Evolutionary conservation across 1,140 invertebrate species (phyloP).

Genomic region (Bombyx mori): DNA sequence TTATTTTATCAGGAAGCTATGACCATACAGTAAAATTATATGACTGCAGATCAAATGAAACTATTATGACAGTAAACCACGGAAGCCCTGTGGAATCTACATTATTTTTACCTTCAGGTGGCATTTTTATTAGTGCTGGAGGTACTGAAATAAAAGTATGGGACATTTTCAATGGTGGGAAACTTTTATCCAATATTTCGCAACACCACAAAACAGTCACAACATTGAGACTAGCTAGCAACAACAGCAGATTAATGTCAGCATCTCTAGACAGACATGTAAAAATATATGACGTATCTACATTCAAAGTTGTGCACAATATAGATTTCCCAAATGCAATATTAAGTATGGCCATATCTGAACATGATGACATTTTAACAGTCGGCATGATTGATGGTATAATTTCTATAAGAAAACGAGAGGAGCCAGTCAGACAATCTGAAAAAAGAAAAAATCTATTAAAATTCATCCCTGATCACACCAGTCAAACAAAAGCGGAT

Average conservation of each 20-base stretch:
- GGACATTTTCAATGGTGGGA: constrained; percentile 91
- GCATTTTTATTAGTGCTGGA: constrained; percentile 92
- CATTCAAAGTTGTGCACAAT: constrained; percentile 90
- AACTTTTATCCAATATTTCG: constrained; percentile 83
- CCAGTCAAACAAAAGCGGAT: constrained; percentile 63
- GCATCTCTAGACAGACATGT: constrained; percentile 94
- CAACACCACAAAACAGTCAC: constrained; percentile 97
- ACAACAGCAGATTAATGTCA: constrained; percentile 87
- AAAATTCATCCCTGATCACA: constrained; percentile 72
- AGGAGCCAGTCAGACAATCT: constrained; percentile 67
- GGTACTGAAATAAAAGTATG: constrained; percentile 94
- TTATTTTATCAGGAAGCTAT: constrained; percentile 92
- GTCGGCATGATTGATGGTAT: constrained; percentile 95
- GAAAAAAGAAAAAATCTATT: constrained; percentile 53
- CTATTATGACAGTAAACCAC: constrained; percentile 86
- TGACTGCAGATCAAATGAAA: constrained; percentile 83
- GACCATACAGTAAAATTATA: constrained; percentile 93
- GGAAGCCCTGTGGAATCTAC: constrained; percentile 92
- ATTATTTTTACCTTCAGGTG: constrained; percentile 90
- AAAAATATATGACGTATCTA: constrained; percentile 92
- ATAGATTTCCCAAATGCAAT: constrained; percentile 93
- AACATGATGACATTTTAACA: constrained; percentile 87
- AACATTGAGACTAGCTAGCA: constrained; percentile 82
- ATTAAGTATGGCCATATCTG: constrained; percentile 85
- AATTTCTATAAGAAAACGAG: constrained; percentile 86